Evolutionary conservation across 2,888 invertebrate genomes (phyloP), one percentile per base, ranked within the genome.

Genomic region (Patella pellucida): DNA sequence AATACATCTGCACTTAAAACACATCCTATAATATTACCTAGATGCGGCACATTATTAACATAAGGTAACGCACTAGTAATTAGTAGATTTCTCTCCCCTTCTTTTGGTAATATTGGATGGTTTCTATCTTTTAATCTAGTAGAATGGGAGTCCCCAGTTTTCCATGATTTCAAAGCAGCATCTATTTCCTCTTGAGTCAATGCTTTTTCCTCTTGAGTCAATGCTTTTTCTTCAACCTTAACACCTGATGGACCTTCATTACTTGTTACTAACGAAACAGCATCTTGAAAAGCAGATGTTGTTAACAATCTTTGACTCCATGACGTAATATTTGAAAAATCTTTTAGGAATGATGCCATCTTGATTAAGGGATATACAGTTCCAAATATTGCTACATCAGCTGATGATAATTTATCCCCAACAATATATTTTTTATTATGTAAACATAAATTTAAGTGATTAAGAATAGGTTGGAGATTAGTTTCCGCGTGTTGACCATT

Each of bases 21-120:
- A 91, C 98, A 99, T 23, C 99, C 99, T 86, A 99, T 98, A 81
- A 99, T 98, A 90, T 99, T 99, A 0, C 99, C 99, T 72, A 99
- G 92, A 93, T 99, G 99, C 0, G 99, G 99, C 7, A 99, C 97
- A 91, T 99, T 99, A 91, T 99, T 99, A 0, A 99, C 99, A 90
- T 99, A 99, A 0, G 99, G 99, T 75, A 99, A 91, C 0, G 99
- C 98, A 4, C 98, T 97, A 0, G 99, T 98, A 67, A 99, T 94
- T 31, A 99, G 91, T 67, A 99, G 92, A 91, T 99, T 99, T 84
- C 94, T 94, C 83, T 95, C 94, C 0, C 94, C 96, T 80, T 94
- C 92, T 72, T 94, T 92, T 9, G 98, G 98, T 83, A 97, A 92
- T 70, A n/a, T n/a, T n/a, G 88, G 88, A 76, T 88, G 87, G 72